Conservation (phyloP, 2,888 invertebrate species). For the Conchocele bisecta region DNA sequence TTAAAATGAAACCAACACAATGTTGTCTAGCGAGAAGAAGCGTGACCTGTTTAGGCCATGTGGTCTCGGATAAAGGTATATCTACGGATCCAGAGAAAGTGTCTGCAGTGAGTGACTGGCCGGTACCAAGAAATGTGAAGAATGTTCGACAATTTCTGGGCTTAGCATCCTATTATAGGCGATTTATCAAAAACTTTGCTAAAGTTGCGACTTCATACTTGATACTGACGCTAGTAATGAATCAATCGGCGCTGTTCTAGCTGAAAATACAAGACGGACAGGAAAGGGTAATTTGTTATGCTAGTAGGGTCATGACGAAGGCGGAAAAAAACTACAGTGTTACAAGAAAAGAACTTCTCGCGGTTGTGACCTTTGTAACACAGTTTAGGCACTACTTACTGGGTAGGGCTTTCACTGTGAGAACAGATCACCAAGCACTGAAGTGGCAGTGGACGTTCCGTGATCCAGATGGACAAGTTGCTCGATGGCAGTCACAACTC, state of each 20-base stretch:
- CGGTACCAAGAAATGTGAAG: not conserved
- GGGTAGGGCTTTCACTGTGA: not conserved
- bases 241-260: not conserved
- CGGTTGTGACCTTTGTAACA: not conserved
- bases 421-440: not conserved
- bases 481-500: too few species aligned
- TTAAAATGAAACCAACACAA: conserved; percentile 34
- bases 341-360: not conserved
- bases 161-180: not conserved
- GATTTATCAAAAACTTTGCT: not conserved
- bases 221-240: conserved; percentile 2
- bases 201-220: not conserved
- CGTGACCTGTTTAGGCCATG: not conserved
- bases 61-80: not conserved
- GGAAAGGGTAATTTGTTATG: not conserved
- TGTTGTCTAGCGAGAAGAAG: conserved; percentile 17
- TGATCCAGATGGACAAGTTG: not conserved
- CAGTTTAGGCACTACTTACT: not conserved
- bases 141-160: not conserved
- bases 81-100: conserved; percentile 1
- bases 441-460: not conserved
- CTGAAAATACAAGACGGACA: not conserved
- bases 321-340: not conserved
- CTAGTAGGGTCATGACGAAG: not conserved
- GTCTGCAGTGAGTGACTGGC: not conserved